These are phyloP conservation scores for Teleopsis dalmanni DNA, from an alignment of 1,140 invertebrate species.

Conservation along the genomic window DNA sequence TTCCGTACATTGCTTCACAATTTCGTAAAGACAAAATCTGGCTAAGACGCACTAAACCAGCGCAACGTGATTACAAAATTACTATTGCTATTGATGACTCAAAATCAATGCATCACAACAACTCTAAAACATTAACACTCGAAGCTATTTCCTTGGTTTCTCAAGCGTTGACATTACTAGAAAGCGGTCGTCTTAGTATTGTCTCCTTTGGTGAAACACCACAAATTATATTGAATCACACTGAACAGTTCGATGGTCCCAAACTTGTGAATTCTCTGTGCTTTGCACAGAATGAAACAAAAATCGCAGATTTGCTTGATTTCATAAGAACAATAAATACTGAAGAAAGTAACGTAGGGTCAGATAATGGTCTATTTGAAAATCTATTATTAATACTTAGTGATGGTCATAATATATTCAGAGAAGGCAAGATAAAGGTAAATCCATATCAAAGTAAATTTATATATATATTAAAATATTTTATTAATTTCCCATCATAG, in stretches of 20 bases:
- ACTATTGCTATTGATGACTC: constrained; percentile 96
- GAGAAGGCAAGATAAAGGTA: constrained; percentile 76
- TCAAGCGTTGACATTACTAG: constrained; percentile 79
- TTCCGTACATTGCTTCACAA: constrained; percentile 97
- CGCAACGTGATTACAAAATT: constrained; percentile 94
- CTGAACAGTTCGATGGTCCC: constrained; percentile 78
- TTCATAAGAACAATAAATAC: constrained; percentile 65
- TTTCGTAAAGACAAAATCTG: constrained; percentile 99
- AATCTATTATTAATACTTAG: constrained; percentile 89
- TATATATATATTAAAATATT: not conserved
- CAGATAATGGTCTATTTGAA: constrained; percentile 58
- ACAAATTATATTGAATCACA: constrained; percentile 75
- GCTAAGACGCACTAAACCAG: constrained; percentile 90
- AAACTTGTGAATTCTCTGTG: constrained; percentile 68
- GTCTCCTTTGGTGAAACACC: constrained; percentile 88
- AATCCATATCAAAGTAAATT: not conserved
- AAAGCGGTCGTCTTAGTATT: constrained; percentile 86
- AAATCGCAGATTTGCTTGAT: constrained; percentile 71
- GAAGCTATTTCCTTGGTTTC: constrained; percentile 90
- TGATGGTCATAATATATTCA: constrained; percentile 88
- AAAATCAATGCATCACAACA: constrained; percentile 83
- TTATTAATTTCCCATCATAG: constrained; percentile 4
- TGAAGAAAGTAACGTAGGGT: constrained; percentile 46
- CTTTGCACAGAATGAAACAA: constrained; percentile 75
- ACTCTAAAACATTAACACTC: constrained; percentile 85